A percentile compares a stretch with the other conserved stretches of the same genome.
These are phyloP conservation scores for Spondyliosoma cantharus DNA, from an alignment of 2,797 vertebrate genomes.

Conservation along the genomic window DNA sequence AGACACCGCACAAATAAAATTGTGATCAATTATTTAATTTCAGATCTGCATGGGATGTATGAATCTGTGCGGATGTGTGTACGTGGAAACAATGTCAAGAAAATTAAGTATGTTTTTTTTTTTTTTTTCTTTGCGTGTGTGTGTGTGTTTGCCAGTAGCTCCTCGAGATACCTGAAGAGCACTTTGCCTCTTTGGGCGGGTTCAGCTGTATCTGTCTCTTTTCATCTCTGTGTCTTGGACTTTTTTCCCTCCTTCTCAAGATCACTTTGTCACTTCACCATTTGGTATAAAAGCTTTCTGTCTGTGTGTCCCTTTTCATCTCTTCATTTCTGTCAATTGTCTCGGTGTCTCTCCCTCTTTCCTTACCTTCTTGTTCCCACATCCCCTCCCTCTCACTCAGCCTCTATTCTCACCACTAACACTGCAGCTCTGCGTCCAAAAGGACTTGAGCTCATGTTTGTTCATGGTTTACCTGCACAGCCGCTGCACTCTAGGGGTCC, in stretches of 20 bases:
- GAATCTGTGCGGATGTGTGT: background rate
- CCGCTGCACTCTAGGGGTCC: background rate
- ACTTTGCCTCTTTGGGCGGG: slow-evolving; percentile 46
- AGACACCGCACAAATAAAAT: slow-evolving; percentile 23
- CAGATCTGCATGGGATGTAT: slow-evolving; percentile 1
- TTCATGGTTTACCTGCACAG: slow-evolving; percentile 6
- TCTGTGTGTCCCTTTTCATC: slow-evolving; percentile 41
- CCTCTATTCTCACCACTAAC: slow-evolving; percentile 16
- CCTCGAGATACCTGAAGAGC: slow-evolving; percentile 33
- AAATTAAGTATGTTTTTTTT: background rate
- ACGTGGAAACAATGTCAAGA: slow-evolving; percentile 2
- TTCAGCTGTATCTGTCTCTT: slow-evolving; percentile 49
- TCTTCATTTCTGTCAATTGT: slow-evolving; percentile 47
- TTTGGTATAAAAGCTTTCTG: slow-evolving; percentile 52
- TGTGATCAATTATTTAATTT: slow-evolving; percentile 37
- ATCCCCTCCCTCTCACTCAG: background rate
- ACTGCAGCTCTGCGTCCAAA: background rate
- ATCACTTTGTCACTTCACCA: slow-evolving; percentile 47
- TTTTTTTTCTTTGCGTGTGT: background rate
- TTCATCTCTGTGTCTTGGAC: slow-evolving; percentile 33
- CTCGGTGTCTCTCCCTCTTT: slow-evolving; percentile 28
- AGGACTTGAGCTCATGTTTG: background rate
- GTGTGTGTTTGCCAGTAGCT: slow-evolving; percentile 18
- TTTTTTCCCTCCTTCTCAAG: slow-evolving; percentile 19
- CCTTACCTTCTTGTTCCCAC: background rate